A percentile compares a stretch with the other conserved stretches of the same genome.
phyloP scores from a whole-genome alignment of 2,797 vertebrate genomes.

The Microctenopoma stevenorrisi region DNA sequence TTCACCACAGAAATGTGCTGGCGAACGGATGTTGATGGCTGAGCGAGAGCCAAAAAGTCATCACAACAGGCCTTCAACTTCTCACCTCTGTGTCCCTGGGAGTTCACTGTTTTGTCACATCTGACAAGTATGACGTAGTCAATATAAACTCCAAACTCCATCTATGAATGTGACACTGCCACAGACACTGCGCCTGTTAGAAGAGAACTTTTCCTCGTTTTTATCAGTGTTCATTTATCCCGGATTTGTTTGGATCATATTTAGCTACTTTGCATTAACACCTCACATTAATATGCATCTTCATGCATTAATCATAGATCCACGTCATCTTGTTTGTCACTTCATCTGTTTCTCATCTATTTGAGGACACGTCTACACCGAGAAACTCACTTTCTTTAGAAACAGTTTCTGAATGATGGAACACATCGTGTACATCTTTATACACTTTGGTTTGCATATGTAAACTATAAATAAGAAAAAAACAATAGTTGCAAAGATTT shows the following conservation, averaged over 20 bases:
- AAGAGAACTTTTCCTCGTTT: slow-evolving; percentile 13
- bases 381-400: neutral
- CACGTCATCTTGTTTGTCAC: slow-evolving; percentile 1
- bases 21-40: slow-evolving; percentile 57
- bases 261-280: slow-evolving; percentile 44
- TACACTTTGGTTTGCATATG: neutral
- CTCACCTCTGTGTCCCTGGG: slow-evolving; percentile 59
- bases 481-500: too few species aligned
- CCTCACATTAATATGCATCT: slow-evolving; percentile 35
- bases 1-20: slow-evolving; percentile 63
- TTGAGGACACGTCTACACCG: neutral
- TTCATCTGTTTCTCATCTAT: neutral
- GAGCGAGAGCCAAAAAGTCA: slow-evolving; percentile 63
- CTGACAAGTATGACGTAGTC: slow-evolving; percentile 43
- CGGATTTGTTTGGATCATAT: slow-evolving; percentile 17
- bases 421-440: neutral
- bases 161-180: neutral
- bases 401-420: neutral
- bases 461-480: too few species aligned
- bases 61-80: slow-evolving; percentile 64
- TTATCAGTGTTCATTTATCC: slow-evolving; percentile 33
- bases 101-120: slow-evolving; percentile 56
- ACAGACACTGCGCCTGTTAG: slow-evolving; percentile 1
- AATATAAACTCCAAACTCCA: slow-evolving; percentile 27
- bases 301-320: slow-evolving; percentile 42